Base-by-base conservation (phyloP, 1,140 invertebrate genomes). In the Liolophura sinensis region DNA sequence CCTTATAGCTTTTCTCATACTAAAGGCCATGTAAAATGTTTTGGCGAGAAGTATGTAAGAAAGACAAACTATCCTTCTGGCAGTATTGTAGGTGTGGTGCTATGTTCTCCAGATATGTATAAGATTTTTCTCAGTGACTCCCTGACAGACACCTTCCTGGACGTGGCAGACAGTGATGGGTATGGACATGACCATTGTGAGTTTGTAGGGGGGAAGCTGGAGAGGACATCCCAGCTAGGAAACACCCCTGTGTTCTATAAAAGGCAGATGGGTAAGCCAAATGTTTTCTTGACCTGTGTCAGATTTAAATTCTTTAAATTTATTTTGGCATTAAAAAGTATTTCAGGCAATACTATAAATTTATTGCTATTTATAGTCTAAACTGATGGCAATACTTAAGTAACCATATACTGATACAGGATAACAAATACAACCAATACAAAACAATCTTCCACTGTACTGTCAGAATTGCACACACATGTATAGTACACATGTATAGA, bases 111-210 rank as follows among this genome's bases (percentile, higher is more conserved):
- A 18, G 66, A 63, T 12, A 71, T 71, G 27, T 82, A 82, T 65
- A 82, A 82, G 62, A 75, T 82, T 56, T 74, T 79, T 61, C 69
- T 82, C 1, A 71, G 73, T 56, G 65, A 77, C 40, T 67, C 68
- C 14, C 64, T 80, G 49, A 54, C 66, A 16, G 73, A 69, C 16
- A 71, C 62, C 20, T 82, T 80, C 68, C 56, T 75, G 49, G 77
- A 80, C 65, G 73, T 82, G 57, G 80, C 73, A 15, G 80, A 82
- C 58, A 70, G 55, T 16, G 59, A 49, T 5, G 75, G 77, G 20
- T 49, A 71, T 63, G 80, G 80, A 15, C 71, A 82, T 27, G 80
- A 82, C 47, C 80, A 82, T 60, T 82, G 80, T 72, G 74, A 82
- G 58, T 82, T 79, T 74, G 77, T 82, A 31, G 78, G 78, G 59